Percentiles rank a stretch among this genome's conserved stretches.
These are phyloP conservation scores for Timandra comae DNA, from an alignment of 2,888 invertebrate genomes.

Conservation along the genomic window DNA sequence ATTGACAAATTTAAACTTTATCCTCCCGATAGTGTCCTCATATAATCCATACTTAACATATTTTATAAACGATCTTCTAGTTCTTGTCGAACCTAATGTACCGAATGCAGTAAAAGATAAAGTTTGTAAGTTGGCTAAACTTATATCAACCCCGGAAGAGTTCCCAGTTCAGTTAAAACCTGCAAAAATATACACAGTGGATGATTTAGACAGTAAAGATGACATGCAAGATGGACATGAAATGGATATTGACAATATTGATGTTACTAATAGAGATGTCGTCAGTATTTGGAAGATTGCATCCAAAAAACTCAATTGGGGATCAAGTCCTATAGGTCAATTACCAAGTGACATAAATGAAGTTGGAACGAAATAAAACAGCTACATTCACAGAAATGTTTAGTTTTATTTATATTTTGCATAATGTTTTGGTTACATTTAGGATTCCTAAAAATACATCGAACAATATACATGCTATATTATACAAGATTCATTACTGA, in stretches of 20 bases:
- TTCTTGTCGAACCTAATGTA: slow-evolving; percentile 46
- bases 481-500: slow-evolving; percentile 63
- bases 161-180: slow-evolving; percentile 22
- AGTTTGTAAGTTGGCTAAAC: slow-evolving; percentile 46
- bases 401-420: slow-evolving; percentile 69
- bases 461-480: slow-evolving; percentile 72
- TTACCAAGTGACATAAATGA: slow-evolving; percentile 55
- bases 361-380: slow-evolving; percentile 12
- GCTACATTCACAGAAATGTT: slow-evolving; percentile 55
- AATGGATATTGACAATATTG: slow-evolving; percentile 5
- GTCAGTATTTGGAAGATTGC: slow-evolving; percentile 52
- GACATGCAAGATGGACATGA: slow-evolving; percentile 20
- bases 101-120: slow-evolving; percentile 34
- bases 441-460: slow-evolving; percentile 62
- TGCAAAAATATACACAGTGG: slow-evolving; percentile 56
- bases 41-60: slow-evolving; percentile 56
- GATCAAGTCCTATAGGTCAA: slow-evolving; percentile 65
- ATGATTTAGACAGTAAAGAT: slow-evolving; percentile 47
- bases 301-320: slow-evolving; percentile 52
- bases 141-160: slow-evolving; percentile 50
- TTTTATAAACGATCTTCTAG: slow-evolving; percentile 50
- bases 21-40: slow-evolving; percentile 53
- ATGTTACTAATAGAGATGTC: slow-evolving; percentile 12
- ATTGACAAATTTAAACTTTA: slow-evolving; percentile 46
- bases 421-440: slow-evolving; percentile 76